phyloP scores from a whole-genome alignment of 2,113 vertebrate species.

The Labeo rohita region DNA sequence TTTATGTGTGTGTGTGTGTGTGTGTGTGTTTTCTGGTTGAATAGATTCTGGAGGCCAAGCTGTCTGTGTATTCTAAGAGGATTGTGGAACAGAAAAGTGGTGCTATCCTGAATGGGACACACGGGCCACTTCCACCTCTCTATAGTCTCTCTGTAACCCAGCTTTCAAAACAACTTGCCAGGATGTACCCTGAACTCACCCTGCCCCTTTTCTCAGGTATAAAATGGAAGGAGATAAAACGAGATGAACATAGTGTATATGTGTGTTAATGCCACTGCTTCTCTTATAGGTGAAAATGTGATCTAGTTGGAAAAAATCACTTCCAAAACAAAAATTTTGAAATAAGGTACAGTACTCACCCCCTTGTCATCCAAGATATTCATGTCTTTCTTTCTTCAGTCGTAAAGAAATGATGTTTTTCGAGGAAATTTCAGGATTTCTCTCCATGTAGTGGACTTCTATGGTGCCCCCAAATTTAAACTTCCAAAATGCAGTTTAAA shows the following conservation, averaged over 20 bases:
- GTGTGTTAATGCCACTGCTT: not conserved
- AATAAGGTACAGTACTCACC: too few relatives aligned
- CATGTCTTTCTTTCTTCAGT: too few relatives aligned
- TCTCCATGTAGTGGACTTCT: too few relatives aligned
- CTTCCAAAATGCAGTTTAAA: too few relatives aligned
- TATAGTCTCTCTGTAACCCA: constrained; percentile 92
- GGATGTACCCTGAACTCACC: constrained; percentile 97
- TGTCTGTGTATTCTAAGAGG: constrained; percentile 94
- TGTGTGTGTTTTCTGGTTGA: constrained; percentile 32
- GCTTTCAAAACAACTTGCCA: constrained; percentile 91
- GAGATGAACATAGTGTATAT: not conserved
- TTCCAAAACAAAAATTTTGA: too few relatives aligned
- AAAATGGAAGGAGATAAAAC: not conserved
- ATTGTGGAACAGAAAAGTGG: constrained; percentile 90
- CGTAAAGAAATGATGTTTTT: too few relatives aligned
- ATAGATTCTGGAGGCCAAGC: constrained; percentile 92
- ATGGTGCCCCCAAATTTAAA: too few relatives aligned
- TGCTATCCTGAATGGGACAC: constrained; percentile 90
- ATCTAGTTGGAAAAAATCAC: not conserved
- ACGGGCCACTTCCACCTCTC: constrained; percentile 89
- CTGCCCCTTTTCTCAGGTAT: constrained; percentile 97
- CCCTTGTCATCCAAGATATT: too few relatives aligned
- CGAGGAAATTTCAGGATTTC: too few relatives aligned
- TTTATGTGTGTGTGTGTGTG: not conserved
- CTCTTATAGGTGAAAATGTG: not conserved